Base-by-base conservation (phyloP, 2,113 vertebrate species). In the Mastomys natalensis region DNA sequence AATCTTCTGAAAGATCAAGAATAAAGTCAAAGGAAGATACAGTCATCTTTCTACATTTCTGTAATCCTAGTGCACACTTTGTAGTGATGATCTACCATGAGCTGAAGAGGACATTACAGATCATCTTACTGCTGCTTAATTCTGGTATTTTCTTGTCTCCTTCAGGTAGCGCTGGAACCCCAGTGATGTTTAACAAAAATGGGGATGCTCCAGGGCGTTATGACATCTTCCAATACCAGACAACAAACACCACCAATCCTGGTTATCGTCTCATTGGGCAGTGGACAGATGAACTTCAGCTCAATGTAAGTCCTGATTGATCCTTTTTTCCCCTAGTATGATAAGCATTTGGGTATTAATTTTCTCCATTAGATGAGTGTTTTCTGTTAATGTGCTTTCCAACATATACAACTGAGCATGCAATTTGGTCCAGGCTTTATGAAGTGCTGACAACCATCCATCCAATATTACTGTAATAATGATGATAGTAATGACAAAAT, bases 221-320 rank as follows among this genome's bases (percentile, higher is more conserved):
- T 0, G 99, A 99, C 97, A 99, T 99, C 96, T 99, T 99, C 93
- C 99, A 99, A 98, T 99, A 98, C 98, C 99, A 99, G 98, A 98
- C 98, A 93, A 99, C 98, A 85, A 99, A 99, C 97, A 98, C 98
- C 77, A 99, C 93, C n/a, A 98, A 95, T 13, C 98, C 99, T 0
- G 99, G 99, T 3, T 99, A 99, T 98, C 99, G 98, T 34, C 98
- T 99, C 2, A 97, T 99, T 0, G 99, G 99, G 48, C 99, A 99
- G 97, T 99, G 99, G 99, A 99, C 99, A 0, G 99, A 99, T n/a
- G 99, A 98, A 5, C 99, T 99, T 43, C 99, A 99, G 97, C 99
- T 99, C 91, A 99, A 99, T 0, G 99, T 99, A 98, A 99, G 99
- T 99, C 55, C 22, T 6, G 0, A 10, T 73, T 31, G 1, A 31